These are phyloP conservation scores for Dendrocincla fuliginosa DNA, from an alignment of 2,797 vertebrate genomes.

Conservation along the genomic window DNA sequence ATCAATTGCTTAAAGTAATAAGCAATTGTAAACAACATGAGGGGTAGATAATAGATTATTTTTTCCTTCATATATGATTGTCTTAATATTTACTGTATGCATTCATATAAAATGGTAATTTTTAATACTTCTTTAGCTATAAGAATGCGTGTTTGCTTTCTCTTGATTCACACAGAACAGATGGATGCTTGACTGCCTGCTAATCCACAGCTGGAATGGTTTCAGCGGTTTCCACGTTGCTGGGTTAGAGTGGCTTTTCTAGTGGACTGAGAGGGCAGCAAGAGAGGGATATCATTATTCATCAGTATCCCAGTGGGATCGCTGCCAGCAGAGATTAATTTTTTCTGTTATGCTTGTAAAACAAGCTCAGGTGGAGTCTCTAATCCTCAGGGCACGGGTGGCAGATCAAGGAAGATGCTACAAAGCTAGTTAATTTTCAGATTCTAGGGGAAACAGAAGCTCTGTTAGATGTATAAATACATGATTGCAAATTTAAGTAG, in stretches of 20 bases:
- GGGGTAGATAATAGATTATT: neutral
- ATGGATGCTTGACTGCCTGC: conserved; percentile 87
- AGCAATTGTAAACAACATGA: conserved; percentile 3
- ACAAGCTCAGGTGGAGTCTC: conserved; percentile 88
- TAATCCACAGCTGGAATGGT: conserved; percentile 89
- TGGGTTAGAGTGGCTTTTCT: conserved; percentile 87
- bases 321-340: conserved; percentile 88
- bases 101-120: conserved; percentile 61
- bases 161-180: conserved; percentile 80
- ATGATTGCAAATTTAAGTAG: conserved; percentile 88
- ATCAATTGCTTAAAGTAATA: neutral
- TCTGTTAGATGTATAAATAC: conserved; percentile 87
- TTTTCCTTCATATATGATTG: conserved; percentile 28
- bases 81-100: conserved; percentile 35
- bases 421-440: conserved; percentile 89
- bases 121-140: conserved; percentile 71
- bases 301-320: conserved; percentile 85
- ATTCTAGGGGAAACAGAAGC: conserved; percentile 86
- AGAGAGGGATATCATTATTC: conserved; percentile 89
- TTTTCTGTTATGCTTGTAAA: conserved; percentile 89
- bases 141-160: conserved; percentile 79
- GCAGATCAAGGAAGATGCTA: conserved; percentile 89
- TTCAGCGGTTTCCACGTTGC: conserved; percentile 83
- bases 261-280: conserved; percentile 86
- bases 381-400: conserved; percentile 87